Evolutionary conservation across 2,113 vertebrate species (phyloP).

Genomic region (Calyptommatus sinebrachiatus): DNA sequence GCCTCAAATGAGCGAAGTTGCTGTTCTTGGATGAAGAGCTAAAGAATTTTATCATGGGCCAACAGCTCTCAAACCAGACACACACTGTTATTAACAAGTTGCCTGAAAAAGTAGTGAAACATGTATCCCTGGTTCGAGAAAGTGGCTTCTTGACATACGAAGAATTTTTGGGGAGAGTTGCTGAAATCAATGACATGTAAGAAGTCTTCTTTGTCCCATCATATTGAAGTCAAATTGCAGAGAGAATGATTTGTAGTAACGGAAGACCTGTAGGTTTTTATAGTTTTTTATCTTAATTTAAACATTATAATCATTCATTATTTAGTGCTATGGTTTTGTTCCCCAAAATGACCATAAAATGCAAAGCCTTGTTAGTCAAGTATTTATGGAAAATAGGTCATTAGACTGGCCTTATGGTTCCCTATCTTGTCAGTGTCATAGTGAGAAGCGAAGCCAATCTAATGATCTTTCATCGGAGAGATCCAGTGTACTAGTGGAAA

Average conservation of each 20-base stretch:
- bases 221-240: neutral
- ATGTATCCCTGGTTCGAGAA: slow-evolving; percentile 87
- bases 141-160: slow-evolving; percentile 93
- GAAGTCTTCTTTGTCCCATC: slow-evolving; percentile 47
- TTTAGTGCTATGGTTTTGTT: too few relatives aligned
- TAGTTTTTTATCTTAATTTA: too few relatives aligned
- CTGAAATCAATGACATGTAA: slow-evolving; percentile 97
- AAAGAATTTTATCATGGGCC: slow-evolving; percentile 84
- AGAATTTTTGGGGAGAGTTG: slow-evolving; percentile 94
- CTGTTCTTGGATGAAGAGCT: slow-evolving; percentile 53
- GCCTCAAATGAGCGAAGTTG: slow-evolving; percentile 72
- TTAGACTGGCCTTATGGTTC: too few relatives aligned
- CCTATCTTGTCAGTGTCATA: too few relatives aligned
- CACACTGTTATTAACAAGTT: slow-evolving; percentile 86
- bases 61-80: slow-evolving; percentile 89
- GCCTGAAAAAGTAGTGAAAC: slow-evolving; percentile 94
- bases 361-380: too few relatives aligned
- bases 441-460: too few relatives aligned
- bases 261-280: neutral
- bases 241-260: neutral
- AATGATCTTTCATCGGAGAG: too few relatives aligned
- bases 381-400: too few relatives aligned
- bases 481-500: too few relatives aligned
- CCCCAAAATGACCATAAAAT: too few relatives aligned
- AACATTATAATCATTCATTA: too few relatives aligned